These are phyloP conservation scores for Mungos mungo DNA, from an alignment of 2,113 vertebrate species.

Conservation along the genomic window DNA sequence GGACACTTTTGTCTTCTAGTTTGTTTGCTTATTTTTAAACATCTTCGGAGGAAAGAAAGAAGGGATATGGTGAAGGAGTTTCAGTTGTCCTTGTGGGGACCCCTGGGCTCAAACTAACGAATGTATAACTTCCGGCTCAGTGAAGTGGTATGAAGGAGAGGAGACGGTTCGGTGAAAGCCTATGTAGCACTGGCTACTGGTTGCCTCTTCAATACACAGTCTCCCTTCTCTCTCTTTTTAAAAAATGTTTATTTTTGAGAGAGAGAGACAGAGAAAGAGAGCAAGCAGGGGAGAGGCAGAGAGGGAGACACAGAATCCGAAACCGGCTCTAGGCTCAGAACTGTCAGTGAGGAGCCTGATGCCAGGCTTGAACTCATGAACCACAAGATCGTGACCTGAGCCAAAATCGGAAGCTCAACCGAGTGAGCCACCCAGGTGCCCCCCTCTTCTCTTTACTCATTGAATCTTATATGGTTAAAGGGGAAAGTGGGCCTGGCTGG, in stretches of 20 bases:
- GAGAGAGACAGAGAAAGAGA: no score
- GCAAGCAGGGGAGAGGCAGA: no score
- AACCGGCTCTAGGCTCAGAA: no score
- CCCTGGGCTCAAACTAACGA: not conserved
- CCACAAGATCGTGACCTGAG: no score
- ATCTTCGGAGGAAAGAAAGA: not conserved
- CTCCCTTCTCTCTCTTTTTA: not conserved
- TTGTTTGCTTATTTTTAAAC: not conserved
- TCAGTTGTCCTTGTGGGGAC: fast-evolving
- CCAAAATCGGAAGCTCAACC: no score
- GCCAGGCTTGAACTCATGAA: no score
- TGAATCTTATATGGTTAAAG: not conserved
- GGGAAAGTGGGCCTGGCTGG: not conserved
- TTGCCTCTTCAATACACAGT: not conserved
- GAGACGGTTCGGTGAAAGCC: not conserved
- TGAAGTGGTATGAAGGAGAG: no score
- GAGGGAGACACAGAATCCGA: no score
- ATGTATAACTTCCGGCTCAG: not conserved
- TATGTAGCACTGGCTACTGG: not conserved
- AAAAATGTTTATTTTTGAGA: no score
- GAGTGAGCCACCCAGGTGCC: no score
- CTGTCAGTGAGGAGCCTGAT: no score
- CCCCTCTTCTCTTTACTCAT: not conserved
- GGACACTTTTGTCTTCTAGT: not conserved
- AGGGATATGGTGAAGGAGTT: no score